phyloP scores from a whole-genome alignment of 1,140 invertebrate species.

The Macrotrachela quadricornifera region DNA sequence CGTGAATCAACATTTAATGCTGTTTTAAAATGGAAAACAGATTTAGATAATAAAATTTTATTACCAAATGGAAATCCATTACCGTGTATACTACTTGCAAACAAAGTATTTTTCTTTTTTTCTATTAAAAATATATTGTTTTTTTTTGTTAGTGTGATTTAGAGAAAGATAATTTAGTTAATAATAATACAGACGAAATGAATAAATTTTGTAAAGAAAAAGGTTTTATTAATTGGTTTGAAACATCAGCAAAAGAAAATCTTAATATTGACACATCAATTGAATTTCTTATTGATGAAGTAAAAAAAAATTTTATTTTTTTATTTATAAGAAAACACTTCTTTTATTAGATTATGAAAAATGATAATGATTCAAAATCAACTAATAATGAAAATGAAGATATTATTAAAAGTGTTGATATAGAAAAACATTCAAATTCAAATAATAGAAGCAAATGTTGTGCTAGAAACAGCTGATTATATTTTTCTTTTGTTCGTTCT shows the following conservation, averaged over 20 bases:
- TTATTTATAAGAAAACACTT: not conserved
- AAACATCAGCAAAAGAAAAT: conserved; percentile 92
- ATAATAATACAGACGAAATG: conserved; percentile 50
- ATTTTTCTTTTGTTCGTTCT: too few relatives aligned
- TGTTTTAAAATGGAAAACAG: conserved; percentile 89
- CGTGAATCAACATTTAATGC: conserved; percentile 34
- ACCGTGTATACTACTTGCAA: conserved; percentile 79
- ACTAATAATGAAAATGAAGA: too few relatives aligned
- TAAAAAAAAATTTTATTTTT: conserved; percentile 13
- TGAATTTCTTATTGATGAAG: conserved; percentile 50
- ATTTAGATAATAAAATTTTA: conserved; percentile 84
- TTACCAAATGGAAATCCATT: conserved; percentile 73
- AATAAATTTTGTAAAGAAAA: conserved; percentile 82
- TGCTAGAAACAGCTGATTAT: too few relatives aligned
- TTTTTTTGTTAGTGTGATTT: conserved; percentile 45
- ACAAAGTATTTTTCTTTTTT: conserved; percentile 47
- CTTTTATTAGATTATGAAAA: too few relatives aligned
- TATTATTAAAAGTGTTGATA: too few relatives aligned
- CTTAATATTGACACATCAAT: conserved; percentile 90
- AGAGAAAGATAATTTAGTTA: conserved; percentile 66
- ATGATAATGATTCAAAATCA: too few relatives aligned
- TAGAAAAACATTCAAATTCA: too few relatives aligned
- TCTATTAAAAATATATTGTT: not conserved
- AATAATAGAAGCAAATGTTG: too few relatives aligned
- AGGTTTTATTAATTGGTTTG: conserved; percentile 80